phyloP scores from a whole-genome alignment of 2,113 vertebrate species.

The Sylvietta virens region DNA sequence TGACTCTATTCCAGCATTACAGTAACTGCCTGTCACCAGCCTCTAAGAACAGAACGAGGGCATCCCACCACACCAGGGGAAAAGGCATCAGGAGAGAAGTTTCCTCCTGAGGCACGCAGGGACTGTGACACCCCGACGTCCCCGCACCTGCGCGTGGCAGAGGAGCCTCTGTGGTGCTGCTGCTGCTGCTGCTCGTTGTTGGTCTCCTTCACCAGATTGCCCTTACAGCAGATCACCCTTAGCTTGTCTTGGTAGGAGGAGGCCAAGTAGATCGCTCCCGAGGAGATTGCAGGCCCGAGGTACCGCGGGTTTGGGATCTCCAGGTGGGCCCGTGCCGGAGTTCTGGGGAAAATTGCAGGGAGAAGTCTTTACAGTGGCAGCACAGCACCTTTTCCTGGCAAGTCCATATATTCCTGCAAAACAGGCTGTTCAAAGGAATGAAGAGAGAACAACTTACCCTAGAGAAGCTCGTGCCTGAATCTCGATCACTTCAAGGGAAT shows the following conservation, averaged over 20 bases:
- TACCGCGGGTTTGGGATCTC: constrained; percentile 96
- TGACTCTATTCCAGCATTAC: neutral
- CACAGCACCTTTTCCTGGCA: neutral
- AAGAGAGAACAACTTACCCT: constrained; percentile 75
- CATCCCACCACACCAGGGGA: neutral
- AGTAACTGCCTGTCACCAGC: neutral
- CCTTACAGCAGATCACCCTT: constrained; percentile 97
- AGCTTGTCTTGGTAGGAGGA: constrained; percentile 98
- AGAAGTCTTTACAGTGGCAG: neutral
- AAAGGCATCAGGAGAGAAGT: neutral
- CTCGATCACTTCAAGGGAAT: constrained; percentile 96
- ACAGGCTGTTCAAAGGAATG: neutral
- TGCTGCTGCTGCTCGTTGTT: constrained; percentile 82
- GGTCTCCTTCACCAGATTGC: constrained; percentile 90
- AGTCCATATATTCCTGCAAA: neutral
- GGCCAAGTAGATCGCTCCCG: constrained; percentile 94
- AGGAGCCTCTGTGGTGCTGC: constrained; percentile 79
- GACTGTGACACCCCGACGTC: fast-evolving
- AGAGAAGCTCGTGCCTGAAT: constrained; percentile 89
- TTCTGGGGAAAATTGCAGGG: constrained; percentile 65
- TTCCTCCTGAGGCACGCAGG: neutral
- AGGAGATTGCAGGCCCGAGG: constrained; percentile 94
- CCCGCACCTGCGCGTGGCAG: constrained; percentile 77
- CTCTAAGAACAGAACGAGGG: neutral
- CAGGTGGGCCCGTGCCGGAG: constrained; percentile 87